Evolutionary conservation across 92 coral and sea anemone genomes (phyloP), one percentile per base, ranked within the genome.

Genomic region (Phenganax subtilis): DNA sequence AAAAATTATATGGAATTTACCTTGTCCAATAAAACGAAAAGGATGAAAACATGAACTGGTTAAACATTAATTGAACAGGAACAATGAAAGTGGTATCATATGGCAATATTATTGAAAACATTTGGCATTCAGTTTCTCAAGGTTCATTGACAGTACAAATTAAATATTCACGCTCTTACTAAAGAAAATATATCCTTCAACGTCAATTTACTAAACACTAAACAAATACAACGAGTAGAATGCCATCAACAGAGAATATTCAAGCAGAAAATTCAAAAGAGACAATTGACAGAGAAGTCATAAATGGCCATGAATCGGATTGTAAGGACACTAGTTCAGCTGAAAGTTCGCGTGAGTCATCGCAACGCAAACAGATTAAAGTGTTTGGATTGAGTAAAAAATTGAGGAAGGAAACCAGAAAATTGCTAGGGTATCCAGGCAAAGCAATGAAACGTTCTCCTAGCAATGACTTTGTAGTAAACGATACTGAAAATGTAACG

Each of bases 361-460:
- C 69, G 71, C 25, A 70, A 6, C 6, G 16, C 9, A 76, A 15
- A 76, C 52, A 68, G 9, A 10, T 31, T 56, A 76, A 54, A 54
- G 59, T 52, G 37, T 52, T 37, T 37, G 59, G 55, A 11, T 76
- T 76, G 9, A 54, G 81, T 52, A 44, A 30, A 27, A 76, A 57
- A 76, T 57, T 76, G 9, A 76, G 57, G 67, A 63, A 28, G n/a
- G 81, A 76, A 14, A 76, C 81, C n/a, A 76, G 16, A 57, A 76
- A 59, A 56, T 53, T 76, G 17, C 17, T 79, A 14, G 68, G 74
- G 9, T 63, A 79, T 79, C 83, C 83, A 8, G 83, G 83, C 10
- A 79, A 79, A 53, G 74, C 83, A 51, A 79, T 60, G 62, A 79
- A 68, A 64, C 37, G 57, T 31, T 51, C 65, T 8, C 10, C 60